Evolutionary conservation across 2,113 vertebrate genomes (phyloP), one percentile per base, ranked within the genome.

Genomic region (Tringa solitaria): DNA sequence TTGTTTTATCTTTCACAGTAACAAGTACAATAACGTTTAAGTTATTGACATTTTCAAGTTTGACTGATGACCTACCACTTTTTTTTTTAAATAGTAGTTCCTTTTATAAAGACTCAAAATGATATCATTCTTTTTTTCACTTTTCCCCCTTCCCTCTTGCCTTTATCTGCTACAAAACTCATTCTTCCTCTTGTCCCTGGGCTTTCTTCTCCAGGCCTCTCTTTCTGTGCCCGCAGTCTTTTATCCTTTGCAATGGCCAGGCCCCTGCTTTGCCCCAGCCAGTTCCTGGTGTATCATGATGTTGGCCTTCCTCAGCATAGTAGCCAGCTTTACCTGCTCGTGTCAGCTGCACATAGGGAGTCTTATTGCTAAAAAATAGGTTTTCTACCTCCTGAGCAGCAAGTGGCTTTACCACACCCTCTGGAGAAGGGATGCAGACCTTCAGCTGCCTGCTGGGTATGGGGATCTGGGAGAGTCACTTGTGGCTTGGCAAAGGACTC

Each of bases 241-340:
- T 51, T 43, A 50, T 35, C 18, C 53, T 74, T 91, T 41, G 12
- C 37, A 46, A 15, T 5, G 33, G 18, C 22, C 22, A n/a, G n/a
- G 45, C 64, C 24, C 24, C 10, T 64, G 32, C 28, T 74, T 70
- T 61, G 70, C 14, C 32, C 27, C 8, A 0, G 6, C 18, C n/a
- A 30, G 21, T 53, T 90, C 57, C 41, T 43, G 30, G 23, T 53
- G 4, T 14, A 50, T 39, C 39, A 60, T 1, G 8, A 9, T 43
- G 19, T 24, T 1, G 0, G 19, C 51, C 8, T 51, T 54, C 39
- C 12, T 67, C 32, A 43, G 45, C 3, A 0, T 41, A 43, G 57
- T 0, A 0, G 8, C 18, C 28, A 50, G 30, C 15, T 87, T 56
- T 50, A 54, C 35, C 20, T 72, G 15, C 11, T 46, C 0, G 0